Evolutionary conservation across 2,888 invertebrate genomes (phyloP).

Genomic region (Troides oblongomaculatus): DNA sequence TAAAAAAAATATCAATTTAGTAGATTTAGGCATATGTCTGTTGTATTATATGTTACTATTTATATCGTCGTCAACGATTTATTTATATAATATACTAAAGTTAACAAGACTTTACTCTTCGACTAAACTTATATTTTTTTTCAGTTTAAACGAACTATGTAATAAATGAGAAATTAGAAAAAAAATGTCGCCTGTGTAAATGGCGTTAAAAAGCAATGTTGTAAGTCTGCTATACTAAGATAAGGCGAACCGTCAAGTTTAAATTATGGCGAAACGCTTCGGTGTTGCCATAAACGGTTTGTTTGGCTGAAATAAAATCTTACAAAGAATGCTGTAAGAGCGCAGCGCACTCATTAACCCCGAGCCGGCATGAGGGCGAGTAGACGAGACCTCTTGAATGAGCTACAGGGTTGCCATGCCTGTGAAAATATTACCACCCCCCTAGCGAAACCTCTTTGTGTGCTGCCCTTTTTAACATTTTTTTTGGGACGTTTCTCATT

Average conservation of each 20-base stretch:
- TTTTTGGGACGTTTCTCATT: conserved; percentile 7
- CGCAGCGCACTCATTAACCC: conserved; percentile 55
- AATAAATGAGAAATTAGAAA: neutral
- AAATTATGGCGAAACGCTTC: conserved; percentile 27
- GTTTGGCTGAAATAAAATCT: conserved; percentile 34
- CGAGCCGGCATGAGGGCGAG: conserved; percentile 32
- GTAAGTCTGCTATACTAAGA: conserved; percentile 19
- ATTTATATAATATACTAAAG: too few relatives aligned
- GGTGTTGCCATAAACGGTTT: conserved; percentile 39
- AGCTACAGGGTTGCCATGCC: conserved; percentile 24
- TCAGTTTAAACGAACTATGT: neutral
- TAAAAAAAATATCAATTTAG: too few relatives aligned
- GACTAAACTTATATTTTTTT: too few relatives aligned
- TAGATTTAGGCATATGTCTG: too few relatives aligned
- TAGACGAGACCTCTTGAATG: conserved; percentile 33
- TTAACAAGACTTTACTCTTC: too few relatives aligned
- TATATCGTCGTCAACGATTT: too few relatives aligned
- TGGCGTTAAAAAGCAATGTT: conserved; percentile 15
- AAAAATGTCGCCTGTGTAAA: neutral
- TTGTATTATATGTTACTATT: too few relatives aligned
- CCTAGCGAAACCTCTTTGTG: conserved; percentile 14
- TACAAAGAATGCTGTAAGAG: conserved; percentile 40
- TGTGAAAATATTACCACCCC: conserved; percentile 31
- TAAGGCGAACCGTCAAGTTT: conserved; percentile 23
- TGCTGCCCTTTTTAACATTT: conserved; percentile 4